These are phyloP conservation scores for Pantherophis guttatus DNA, from an alignment of 2,113 vertebrate genomes.

Conservation along the genomic window DNA sequence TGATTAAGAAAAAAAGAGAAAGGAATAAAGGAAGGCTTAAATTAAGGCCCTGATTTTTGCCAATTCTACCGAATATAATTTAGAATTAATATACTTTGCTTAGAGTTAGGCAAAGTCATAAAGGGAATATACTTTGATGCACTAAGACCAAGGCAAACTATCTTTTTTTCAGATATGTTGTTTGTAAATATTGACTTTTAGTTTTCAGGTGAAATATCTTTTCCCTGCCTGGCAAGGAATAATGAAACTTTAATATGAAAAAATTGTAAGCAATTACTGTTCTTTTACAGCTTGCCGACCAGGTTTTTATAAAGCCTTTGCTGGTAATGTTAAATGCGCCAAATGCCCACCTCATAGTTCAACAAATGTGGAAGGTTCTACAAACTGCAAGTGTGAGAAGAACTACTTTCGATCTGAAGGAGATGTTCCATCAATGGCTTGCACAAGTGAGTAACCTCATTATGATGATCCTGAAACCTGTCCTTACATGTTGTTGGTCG, in stretches of 20 bases:
- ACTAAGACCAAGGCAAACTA: not conserved
- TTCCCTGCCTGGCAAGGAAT: not conserved
- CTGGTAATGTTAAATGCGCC: slow-evolving; percentile 86
- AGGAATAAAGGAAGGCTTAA: not conserved
- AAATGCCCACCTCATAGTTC: slow-evolving; percentile 96
- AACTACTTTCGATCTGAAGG: slow-evolving; percentile 94
- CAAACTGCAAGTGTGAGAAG: slow-evolving; percentile 93
- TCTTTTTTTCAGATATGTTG: not conserved
- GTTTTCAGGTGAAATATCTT: not conserved
- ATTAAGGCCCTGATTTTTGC: not conserved
- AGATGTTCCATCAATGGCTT: slow-evolving; percentile 95
- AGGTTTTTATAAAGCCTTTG: slow-evolving; percentile 91
- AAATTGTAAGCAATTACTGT: slow-evolving; percentile 28
- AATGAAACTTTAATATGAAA: not conserved
- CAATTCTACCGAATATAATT: not conserved
- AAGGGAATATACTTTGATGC: not conserved
- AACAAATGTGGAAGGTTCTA: slow-evolving; percentile 84
- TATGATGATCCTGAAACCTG: slow-evolving; percentile 43
- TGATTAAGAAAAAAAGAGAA: not conserved
- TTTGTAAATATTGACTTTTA: not conserved
- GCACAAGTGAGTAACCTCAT: slow-evolving; percentile 84
- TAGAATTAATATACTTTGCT: not conserved
- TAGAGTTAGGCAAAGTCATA: not conserved
- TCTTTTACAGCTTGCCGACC: slow-evolving; percentile 83
- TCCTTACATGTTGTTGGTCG: slow-evolving; percentile 31